Conservation (phyloP, 2,797 vertebrate species). For the Steatocranus sp. region DNA sequence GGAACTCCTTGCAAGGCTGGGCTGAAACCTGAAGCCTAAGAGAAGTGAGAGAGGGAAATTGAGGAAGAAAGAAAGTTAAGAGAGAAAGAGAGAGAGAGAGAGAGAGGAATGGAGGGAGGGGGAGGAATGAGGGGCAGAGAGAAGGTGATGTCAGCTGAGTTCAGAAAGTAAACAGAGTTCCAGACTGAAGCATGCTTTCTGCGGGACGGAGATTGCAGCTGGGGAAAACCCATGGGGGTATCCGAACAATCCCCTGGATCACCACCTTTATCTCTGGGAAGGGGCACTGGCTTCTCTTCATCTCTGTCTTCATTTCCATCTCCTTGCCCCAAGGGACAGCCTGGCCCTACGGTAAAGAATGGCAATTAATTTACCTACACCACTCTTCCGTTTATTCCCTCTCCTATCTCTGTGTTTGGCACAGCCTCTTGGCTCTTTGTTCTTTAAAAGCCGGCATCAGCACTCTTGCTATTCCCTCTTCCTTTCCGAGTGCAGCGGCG, state of each 20-base stretch:
- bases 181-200: conserved; percentile 80
- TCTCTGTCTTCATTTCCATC: conserved; percentile 62
- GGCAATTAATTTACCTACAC: neutral
- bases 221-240: conserved; percentile 55
- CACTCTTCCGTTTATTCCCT: conserved; percentile 1
- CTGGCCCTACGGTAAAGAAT: conserved; percentile 75
- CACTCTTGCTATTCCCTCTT: conserved; percentile 43
- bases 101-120: conserved; percentile 45
- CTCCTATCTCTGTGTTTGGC: neutral
- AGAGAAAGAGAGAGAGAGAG: conserved; percentile 25
- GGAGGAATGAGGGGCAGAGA: conserved; percentile 52
- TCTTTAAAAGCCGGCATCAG: conserved; percentile 64
- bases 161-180: conserved; percentile 84
- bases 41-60: conserved; percentile 28
- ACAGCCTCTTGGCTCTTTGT: conserved; percentile 57
- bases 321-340: conserved; percentile 58
- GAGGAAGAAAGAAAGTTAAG: neutral
- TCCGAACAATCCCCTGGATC: conserved; percentile 21
- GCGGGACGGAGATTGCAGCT: conserved; percentile 56
- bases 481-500: neutral
- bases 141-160: conserved; percentile 82
- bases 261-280: conserved; percentile 36
- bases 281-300: conserved; percentile 57
- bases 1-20: conserved; percentile 61
- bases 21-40: conserved; percentile 74